Evolutionary conservation across 2,888 invertebrate species (phyloP).

Genomic region (Oeneis ivallda): DNA sequence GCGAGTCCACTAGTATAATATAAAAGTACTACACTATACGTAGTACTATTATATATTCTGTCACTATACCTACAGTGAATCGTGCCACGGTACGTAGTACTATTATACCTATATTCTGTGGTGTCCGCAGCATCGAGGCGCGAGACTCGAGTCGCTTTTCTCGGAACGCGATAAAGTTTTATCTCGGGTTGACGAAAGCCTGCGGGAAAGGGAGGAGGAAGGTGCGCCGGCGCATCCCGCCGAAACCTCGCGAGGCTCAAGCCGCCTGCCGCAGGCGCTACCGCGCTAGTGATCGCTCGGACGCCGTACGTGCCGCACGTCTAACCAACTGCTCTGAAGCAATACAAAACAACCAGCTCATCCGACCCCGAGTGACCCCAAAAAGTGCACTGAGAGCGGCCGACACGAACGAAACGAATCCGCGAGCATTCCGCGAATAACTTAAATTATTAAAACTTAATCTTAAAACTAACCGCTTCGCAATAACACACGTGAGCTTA

Average conservation of each 20-base stretch:
- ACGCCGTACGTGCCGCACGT: slow-evolving; percentile 61
- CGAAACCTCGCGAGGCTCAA: slow-evolving; percentile 30
- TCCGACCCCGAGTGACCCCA: slow-evolving; percentile 73
- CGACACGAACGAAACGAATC: slow-evolving; percentile 71
- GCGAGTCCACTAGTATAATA: too few relatives aligned
- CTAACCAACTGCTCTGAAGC: slow-evolving; percentile 49
- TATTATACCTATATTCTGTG: too few relatives aligned
- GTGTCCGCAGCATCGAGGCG: slow-evolving; percentile 13
- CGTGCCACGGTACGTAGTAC: too few relatives aligned
- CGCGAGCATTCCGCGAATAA: slow-evolving; percentile 52
- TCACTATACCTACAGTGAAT: slow-evolving; percentile 14
- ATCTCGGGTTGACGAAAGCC: slow-evolving; percentile 51
- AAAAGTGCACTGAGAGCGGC: slow-evolving; percentile 65
- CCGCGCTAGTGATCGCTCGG: slow-evolving; percentile 65
- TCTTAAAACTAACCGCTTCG: slow-evolving; percentile 57
- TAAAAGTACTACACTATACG: too few relatives aligned
- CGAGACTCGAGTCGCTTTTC: slow-evolving; percentile 42
- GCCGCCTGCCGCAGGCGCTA: slow-evolving; percentile 31
- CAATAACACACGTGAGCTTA: slow-evolving; percentile 68
- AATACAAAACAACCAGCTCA: slow-evolving; percentile 38
- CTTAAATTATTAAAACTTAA: slow-evolving; percentile 32
- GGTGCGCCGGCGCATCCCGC: slow-evolving; percentile 44
- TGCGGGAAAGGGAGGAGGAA: slow-evolving; percentile 53
- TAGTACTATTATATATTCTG: too few relatives aligned
- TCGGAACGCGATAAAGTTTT: slow-evolving; percentile 48